phyloP scores from a whole-genome alignment of 2,797 vertebrate genomes.

The Anguilla marmorata region DNA sequence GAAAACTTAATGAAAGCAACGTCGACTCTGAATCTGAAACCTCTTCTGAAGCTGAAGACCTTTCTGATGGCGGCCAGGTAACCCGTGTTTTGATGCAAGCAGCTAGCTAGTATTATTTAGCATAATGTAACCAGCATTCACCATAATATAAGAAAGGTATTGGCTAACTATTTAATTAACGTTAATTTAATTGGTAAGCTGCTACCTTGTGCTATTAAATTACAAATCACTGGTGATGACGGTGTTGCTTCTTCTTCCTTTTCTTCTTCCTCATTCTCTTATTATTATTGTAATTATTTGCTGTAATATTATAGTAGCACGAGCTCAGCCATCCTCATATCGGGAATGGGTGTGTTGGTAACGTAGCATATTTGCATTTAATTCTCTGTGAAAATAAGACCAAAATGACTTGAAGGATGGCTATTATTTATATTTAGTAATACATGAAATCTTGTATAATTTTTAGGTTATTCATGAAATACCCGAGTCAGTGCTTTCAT shows the following conservation, averaged over 20 bases:
- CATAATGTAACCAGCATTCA: background rate
- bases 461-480: slow-evolving; percentile 69
- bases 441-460: background rate
- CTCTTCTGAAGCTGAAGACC: slow-evolving; percentile 52
- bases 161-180: no score
- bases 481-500: slow-evolving; percentile 76
- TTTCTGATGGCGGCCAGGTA: slow-evolving; percentile 45
- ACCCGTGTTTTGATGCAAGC: background rate
- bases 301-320: background rate
- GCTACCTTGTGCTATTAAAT: background rate
- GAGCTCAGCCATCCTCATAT: background rate
- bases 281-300: background rate
- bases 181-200: background rate
- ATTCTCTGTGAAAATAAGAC: background rate
- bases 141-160: background rate
- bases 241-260: background rate
- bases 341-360: background rate
- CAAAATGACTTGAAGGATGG: background rate
- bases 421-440: no score
- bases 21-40: slow-evolving; percentile 56
- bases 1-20: slow-evolving; percentile 58
- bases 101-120: background rate
- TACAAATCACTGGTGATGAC: background rate
- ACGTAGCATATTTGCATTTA: background rate
- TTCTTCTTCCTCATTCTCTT: background rate